Evolutionary conservation across 2,797 vertebrate species (phyloP), one percentile per base, ranked within the genome.

Genomic region (Crocidura indochinensis): DNA sequence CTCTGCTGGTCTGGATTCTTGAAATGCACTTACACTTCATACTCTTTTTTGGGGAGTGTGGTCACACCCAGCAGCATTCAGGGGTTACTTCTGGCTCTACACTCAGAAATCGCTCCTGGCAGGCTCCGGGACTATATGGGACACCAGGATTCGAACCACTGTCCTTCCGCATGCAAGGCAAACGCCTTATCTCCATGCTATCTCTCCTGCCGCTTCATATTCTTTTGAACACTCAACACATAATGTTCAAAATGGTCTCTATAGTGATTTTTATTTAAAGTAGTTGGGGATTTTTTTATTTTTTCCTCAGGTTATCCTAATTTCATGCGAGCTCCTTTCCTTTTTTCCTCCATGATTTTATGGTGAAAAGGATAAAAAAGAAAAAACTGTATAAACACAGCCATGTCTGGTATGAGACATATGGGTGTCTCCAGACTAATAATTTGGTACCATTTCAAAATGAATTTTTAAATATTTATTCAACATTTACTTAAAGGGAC

Each of bases 381-480:
- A 94, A 89, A 53, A 27, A n/a, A 62, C 19, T 53, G 12, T 17
- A 62, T 77, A 92, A 90, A 87, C n/a, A 94, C 6, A 88, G 47
- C 17, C 62, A 91, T 77, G 31, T 9, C 60, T 78, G 38, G 27
- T 38, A 6, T 24, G 84, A 75, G 64, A 90, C 69, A 56, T 0
- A 0, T 73, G 87, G 49, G 65, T 94, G 71, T 94, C 78, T 91
- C 31, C 75, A 89, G 81, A 91, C 60, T 88, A 86, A 81, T 72
- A 65, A 77, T 90, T 46, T 74, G 27, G 3, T 85, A 83, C 31
- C 68, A 85, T 73, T 93, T 91, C 93, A 91, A 91, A 91, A 64
- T 53, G 26, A 91, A 91, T 60, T 87, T 74, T 76, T 49, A 92
- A 95, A 88, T 83, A 89, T 87, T 91, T 81, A 92, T 64, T 91